phyloP scores from a whole-genome alignment of 2,888 invertebrate genomes.

The Elmis aenea region DNA sequence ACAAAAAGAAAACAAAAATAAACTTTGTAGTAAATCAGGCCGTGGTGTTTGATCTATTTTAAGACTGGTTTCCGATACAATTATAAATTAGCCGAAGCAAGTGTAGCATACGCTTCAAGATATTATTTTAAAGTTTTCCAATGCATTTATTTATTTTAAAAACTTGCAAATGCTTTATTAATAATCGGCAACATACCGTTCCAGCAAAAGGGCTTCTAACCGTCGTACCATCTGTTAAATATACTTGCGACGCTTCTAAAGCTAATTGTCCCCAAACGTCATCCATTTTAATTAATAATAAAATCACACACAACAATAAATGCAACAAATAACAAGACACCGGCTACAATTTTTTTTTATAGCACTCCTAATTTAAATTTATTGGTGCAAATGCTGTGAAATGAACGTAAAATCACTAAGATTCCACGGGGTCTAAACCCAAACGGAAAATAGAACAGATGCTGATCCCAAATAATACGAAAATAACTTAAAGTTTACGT shows the following conservation, averaged over 20 bases:
- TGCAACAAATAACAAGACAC: too few relatives aligned
- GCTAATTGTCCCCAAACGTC: constrained; percentile 89
- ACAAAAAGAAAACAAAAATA: too few relatives aligned
- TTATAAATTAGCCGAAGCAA: too few relatives aligned
- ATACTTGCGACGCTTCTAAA: constrained; percentile 80
- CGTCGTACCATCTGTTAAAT: constrained; percentile 73
- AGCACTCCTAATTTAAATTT: too few relatives aligned
- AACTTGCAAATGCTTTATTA: too few relatives aligned
- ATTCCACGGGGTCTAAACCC: too few relatives aligned
- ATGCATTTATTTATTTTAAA: neutral
- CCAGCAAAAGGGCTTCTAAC: constrained; percentile 76
- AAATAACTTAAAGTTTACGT: constrained; percentile 16
- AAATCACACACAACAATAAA: constrained; percentile 1
- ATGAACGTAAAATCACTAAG: too few relatives aligned
- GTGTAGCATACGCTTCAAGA: neutral
- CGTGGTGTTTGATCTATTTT: too few relatives aligned
- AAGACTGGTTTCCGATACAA: too few relatives aligned
- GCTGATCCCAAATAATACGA: constrained; percentile 15
- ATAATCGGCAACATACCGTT: constrained; percentile 64
- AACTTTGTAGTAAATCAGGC: too few relatives aligned
- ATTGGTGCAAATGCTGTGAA: too few relatives aligned
- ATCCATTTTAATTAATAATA: constrained; percentile 32
- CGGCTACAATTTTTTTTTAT: too few relatives aligned
- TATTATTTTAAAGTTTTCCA: neutral
- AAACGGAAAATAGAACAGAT: constrained; percentile 15